phyloP scores from a whole-genome alignment of 2,797 vertebrate species.

The Rachycentron canadum region DNA sequence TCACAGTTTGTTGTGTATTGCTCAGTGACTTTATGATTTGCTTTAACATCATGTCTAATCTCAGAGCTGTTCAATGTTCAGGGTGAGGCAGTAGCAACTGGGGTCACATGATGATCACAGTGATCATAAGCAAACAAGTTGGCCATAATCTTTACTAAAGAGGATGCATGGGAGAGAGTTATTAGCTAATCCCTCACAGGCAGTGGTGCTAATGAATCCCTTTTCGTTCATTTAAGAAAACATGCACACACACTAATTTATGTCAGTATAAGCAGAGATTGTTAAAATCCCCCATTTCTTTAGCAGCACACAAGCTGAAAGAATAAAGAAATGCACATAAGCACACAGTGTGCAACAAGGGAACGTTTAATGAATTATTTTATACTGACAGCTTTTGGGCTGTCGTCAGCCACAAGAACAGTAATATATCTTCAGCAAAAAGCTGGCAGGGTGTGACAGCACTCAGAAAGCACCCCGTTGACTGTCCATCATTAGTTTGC shows the following conservation, averaged over 20 bases:
- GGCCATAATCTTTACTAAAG: not conserved
- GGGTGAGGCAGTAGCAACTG: conserved; percentile 59
- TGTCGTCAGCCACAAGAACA: not conserved
- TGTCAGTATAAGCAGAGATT: not conserved
- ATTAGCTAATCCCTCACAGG: not conserved
- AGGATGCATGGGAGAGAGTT: not conserved
- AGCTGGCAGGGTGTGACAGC: conserved; percentile 59
- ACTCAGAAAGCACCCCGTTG: conserved; percentile 69
- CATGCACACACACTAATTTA: not conserved
- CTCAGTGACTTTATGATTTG: conserved; percentile 65
- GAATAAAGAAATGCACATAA: not conserved
- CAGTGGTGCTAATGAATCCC: conserved; percentile 7
- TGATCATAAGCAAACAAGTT: conserved; percentile 35
- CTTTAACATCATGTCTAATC: conserved; percentile 66
- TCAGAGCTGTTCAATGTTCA: conserved; percentile 79
- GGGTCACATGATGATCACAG: conserved; percentile 59
- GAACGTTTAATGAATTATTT: not conserved
- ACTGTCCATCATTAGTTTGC: conserved; percentile 71
- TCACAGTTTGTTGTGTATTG: conserved; percentile 29
- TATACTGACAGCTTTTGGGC: conserved; percentile 10
- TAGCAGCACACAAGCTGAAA: not conserved
- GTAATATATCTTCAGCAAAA: conserved; percentile 29
- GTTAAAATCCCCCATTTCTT: conserved; percentile 6
- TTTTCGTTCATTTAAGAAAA: not conserved
- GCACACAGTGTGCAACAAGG: not conserved